These are phyloP conservation scores for Sparus aurata DNA, from an alignment of 2,797 vertebrate species.

Conservation along the genomic window DNA sequence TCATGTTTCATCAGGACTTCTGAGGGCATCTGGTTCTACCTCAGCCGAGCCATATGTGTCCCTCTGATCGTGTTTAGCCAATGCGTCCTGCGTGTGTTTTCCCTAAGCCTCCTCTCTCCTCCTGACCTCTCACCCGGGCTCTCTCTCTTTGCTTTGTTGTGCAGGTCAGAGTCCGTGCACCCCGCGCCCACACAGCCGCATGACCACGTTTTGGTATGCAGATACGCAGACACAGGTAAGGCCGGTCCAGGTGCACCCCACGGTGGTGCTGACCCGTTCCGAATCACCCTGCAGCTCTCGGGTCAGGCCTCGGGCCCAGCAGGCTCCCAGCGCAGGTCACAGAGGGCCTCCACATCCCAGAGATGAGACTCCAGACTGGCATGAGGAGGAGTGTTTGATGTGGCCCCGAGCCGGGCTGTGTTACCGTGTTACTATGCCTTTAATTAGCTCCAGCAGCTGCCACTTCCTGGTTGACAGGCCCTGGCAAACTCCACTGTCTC, in stretches of 20 bases:
- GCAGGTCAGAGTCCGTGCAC: conserved; percentile 81
- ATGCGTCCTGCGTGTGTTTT: conserved; percentile 80
- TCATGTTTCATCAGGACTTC: conserved; percentile 70
- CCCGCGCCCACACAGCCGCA: conserved; percentile 71
- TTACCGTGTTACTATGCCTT: conserved; percentile 88
- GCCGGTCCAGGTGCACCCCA: conserved; percentile 82
- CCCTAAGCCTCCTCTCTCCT: conserved; percentile 69
- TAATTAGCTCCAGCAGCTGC: conserved; percentile 93
- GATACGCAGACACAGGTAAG: conserved; percentile 85
- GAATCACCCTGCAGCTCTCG: conserved; percentile 71
- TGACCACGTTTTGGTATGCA: conserved; percentile 77
- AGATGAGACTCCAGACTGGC: conserved; percentile 84
- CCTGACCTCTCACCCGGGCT: conserved; percentile 82
- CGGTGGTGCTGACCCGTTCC: conserved; percentile 68
- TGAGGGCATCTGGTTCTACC: conserved; percentile 77
- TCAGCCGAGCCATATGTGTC: conserved; percentile 73
- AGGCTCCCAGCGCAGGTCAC: conserved; percentile 82
- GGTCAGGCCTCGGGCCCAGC: conserved; percentile 84
- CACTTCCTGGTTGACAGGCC: conserved; percentile 86
- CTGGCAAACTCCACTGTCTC: conserved; percentile 79
- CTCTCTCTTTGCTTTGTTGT: conserved; percentile 83
- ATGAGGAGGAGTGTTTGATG: conserved; percentile 87
- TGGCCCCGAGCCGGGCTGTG: conserved; percentile 77
- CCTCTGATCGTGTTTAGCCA: conserved; percentile 81
- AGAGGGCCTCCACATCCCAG: conserved; percentile 74